Evolutionary conservation across 2,113 vertebrate species (phyloP), one percentile per base, ranked within the genome.

Genomic region (Rhinichthys klamathensis): DNA sequence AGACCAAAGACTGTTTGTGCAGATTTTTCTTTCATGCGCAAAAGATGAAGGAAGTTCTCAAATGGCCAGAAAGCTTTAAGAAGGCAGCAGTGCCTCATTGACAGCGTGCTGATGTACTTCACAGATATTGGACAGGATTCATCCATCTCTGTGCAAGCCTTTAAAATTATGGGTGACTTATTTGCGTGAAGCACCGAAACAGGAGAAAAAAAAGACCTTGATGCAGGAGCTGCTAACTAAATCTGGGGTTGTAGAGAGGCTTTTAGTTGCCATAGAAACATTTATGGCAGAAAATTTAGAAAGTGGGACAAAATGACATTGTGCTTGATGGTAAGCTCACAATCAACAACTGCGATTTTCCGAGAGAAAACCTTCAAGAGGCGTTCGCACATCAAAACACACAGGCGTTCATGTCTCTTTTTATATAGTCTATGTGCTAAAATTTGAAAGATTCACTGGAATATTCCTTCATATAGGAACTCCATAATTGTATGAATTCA

Each of bases 191-290:
- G 84, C 58, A 78, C 65, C 21, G n/a, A 74, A 23, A 10, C n/a
- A 63, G 77, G 70, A 41, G 73, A 35, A 65, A 87, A 65, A 60
- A 82, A 41, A 25, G 85, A 89, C 46, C 84, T 87, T 84, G 85
- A 75, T 49, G 44, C 89, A 83, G 91, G 89, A 87, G 85, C 85
- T 87, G 88, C 89, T 86, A 87, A 87, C 86, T 87, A 72, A 70
- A 85, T 80, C 77, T 73, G 73, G 60, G 76, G 77, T 89, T 88
- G 73, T 81, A 91, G 87, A 88, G 90, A 92, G 87, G 89, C 93
- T 93, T 89, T 92, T 91, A 92, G 94, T 94, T 94, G 90, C 92
- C 92, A 94, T 94, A 90, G 93, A 92, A 94, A 94, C 92, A 15
- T 80, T 87, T 81, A 89, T 67, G 87, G 82, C 91, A 90, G 87